Base-by-base conservation (phyloP, 2,888 invertebrate genomes). In the Hypena proboscidalis region DNA sequence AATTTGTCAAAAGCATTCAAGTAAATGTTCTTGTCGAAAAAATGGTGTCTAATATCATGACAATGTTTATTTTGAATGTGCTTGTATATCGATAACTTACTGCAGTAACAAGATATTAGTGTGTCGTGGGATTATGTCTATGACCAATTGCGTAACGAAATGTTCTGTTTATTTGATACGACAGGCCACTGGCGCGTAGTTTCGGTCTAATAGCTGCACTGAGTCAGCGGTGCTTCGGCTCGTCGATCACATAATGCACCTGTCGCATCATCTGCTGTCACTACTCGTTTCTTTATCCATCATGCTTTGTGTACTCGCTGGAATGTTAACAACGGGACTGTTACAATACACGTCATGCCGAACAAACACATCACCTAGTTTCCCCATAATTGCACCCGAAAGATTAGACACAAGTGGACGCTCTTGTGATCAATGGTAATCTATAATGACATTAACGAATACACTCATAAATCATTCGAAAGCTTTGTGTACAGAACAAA, bases 91-190 rank as follows among this genome's bases (percentile, higher is more conserved):
- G 37, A 31, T 14, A 40, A 43, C 30, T 29, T 41, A 25, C 32
- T 27, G 33, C 26, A 39, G 35, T 34, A 53, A 54, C 31, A 44
- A 46, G 46, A 56, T 59, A 53, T 48, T 43, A 37, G 43, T 23
- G 22, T 36, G 29, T 48, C 37, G 26, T 44, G 31, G 46, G 47
- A 67, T 69, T 67, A 70, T 59, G 62, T 59, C 58, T 54, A 62
- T 59, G 62, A 60, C 58, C 56, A 62, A 62, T 63, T 70, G 70
- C 63, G 64, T 69, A 70, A 72, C 70, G 39, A 64, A 67, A 67
- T 61, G 64, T 56, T 65, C 61, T 50, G 66, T 69, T 67, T 65
- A 61, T 63, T 56, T 42, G 56, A 55, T 63, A 67, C 62, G 59
- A 62, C 61, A 58, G 56, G 42, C 60, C 52, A 38, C 58, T 58